phyloP scores from a whole-genome alignment of 2,888 invertebrate genomes.

The Cosmia pyralina region DNA sequence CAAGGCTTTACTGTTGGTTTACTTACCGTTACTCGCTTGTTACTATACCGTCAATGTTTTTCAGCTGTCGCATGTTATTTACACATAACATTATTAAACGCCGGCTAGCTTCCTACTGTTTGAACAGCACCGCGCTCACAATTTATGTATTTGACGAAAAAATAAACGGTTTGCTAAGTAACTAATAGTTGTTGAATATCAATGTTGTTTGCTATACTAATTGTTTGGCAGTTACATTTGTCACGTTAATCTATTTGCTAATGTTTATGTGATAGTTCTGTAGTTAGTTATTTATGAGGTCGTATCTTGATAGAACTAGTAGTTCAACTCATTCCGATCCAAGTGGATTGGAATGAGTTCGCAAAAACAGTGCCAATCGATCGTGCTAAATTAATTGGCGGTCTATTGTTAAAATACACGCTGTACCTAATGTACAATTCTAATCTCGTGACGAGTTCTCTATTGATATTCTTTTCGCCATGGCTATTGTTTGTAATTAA shows the following conservation, averaged over 20 bases:
- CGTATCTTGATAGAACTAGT: not conserved
- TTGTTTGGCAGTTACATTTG: conserved; percentile 38
- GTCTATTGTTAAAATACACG: conserved; percentile 27
- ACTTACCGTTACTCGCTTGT: conserved; percentile 52
- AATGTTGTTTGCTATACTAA: conserved; percentile 43
- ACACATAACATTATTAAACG: conserved; percentile 45
- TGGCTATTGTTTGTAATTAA: conserved; percentile 46
- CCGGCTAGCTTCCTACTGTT: conserved; percentile 40
- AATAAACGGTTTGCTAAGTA: conserved; percentile 52
- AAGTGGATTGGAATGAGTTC: conserved; percentile 22
- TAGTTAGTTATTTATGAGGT: conserved; percentile 7
- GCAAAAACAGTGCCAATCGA: conserved; percentile 24
- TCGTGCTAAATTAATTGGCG: conserved; percentile 16
- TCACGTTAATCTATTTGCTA: conserved; percentile 35
- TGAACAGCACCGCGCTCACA: conserved; percentile 34
- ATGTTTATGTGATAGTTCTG: conserved; percentile 22
- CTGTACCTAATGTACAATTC: conserved; percentile 10
- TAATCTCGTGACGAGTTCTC: conserved; percentile 15
- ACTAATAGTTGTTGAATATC: conserved; percentile 39
- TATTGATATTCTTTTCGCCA: conserved; percentile 42
- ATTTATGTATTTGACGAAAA: conserved; percentile 58
- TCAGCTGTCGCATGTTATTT: conserved; percentile 60
- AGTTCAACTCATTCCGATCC: conserved; percentile 8
- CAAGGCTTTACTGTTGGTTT: conserved; percentile 66
- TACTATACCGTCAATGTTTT: conserved; percentile 62